A percentile compares a stretch with the other conserved stretches of the same genome.
Evolutionary conservation across 2,113 vertebrate species (phyloP).

Genomic region (Picathartes gymnocephalus): DNA sequence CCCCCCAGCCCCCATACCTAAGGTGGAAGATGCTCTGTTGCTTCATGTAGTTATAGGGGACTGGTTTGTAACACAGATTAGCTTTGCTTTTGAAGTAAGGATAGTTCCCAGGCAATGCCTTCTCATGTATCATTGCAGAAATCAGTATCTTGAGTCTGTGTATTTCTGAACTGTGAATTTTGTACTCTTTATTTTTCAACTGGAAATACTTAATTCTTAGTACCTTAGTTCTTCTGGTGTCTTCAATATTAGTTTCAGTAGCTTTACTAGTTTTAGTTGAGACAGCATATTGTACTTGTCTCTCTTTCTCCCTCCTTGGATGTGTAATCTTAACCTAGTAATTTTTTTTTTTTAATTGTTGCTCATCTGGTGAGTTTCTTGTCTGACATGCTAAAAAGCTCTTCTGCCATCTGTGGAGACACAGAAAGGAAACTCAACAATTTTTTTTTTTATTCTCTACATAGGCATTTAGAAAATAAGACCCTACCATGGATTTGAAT

Average conservation of each 20-base stretch:
- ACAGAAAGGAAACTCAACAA: neutral
- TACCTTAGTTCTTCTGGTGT: neutral
- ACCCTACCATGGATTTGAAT: neutral
- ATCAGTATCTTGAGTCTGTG: neutral
- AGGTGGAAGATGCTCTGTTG: neutral
- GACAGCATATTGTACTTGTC: neutral
- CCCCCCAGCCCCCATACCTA: fast-evolving
- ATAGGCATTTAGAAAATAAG: neutral
- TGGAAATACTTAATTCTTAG: neutral
- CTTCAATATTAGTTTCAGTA: neutral
- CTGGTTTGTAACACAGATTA: neutral
- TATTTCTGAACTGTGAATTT: neutral
- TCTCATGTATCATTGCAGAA: neutral
- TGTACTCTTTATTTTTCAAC: neutral
- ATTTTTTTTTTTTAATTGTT: neutral
- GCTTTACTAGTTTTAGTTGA: neutral
- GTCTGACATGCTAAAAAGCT: neutral
- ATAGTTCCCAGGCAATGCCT: neutral
- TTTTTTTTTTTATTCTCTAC: neutral
- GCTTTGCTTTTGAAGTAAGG: neutral
- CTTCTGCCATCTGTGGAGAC: neutral
- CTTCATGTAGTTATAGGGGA: neutral
- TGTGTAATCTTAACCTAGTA: neutral
- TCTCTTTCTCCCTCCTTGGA: neutral
- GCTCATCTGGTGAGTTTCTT: neutral